Evolutionary conservation across 2,888 invertebrate species (phyloP), one percentile per base, ranked within the genome.

Genomic region (Romanomermis culicivorax): DNA sequence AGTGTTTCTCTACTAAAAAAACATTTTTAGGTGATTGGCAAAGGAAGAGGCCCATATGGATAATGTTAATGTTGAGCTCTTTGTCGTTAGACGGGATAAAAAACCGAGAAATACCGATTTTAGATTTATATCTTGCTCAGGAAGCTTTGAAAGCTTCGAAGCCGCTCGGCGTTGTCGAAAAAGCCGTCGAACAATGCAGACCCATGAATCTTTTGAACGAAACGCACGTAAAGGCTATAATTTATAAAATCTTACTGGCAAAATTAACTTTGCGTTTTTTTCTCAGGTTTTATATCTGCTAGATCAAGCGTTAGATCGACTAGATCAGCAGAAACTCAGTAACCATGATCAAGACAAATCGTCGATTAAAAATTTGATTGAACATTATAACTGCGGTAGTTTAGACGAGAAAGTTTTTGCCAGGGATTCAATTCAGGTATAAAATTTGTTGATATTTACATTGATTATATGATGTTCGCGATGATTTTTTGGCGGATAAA

Each of bases 151-250:
- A 69, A 49, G 60, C 68, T 14, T 69, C 68, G 48, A 76, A 77
- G 63, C 59, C 64, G 25, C 69, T 73, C 1, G 72, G 73, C 47
- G 73, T 75, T 14, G 72, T 77, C 29, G 76, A 77, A 64, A 62
- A 66, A 51, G 74, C 74, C n/a, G 69, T 72, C 58, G 76, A 76
- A 60, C 76, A 77, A 62, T 77, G 77, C 64, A 66, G 71, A 53
- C 77, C 77, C 2, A 67, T 77, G 42, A 73, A 74, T 60, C 70
- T 71, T n/a, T 68, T 77, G 42, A 71, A 73, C 59, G 64, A 69
- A 51, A 70, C 73, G 45, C 75, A 76, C 71, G 75, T 75, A 57
- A 61, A n/a, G 7, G 48, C 26, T 48, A 48, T 11, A 24, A 23
- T 23, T 48, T 48, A 48, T 24, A 48, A 24, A 48, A 48, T 48